phyloP scores from a whole-genome alignment of 2,113 vertebrate genomes.

The Alces alces region DNA sequence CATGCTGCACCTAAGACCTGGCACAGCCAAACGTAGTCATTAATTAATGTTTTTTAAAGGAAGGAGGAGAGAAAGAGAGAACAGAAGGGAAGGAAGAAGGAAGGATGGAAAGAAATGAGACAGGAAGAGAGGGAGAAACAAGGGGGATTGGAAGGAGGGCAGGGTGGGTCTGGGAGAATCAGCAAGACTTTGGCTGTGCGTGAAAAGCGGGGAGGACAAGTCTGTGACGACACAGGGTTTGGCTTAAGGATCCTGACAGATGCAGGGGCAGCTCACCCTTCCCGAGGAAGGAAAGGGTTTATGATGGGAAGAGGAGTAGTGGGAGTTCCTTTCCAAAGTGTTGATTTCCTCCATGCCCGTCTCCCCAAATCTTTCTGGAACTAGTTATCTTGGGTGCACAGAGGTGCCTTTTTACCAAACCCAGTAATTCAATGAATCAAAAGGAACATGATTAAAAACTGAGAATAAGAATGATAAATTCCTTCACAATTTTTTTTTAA shows the following conservation, averaged over 20 bases:
- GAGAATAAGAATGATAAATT: neutral
- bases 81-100: neutral
- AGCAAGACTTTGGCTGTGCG: neutral
- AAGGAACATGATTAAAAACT: neutral
- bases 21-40: neutral
- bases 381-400: neutral
- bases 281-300: neutral
- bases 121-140: neutral
- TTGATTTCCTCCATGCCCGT: neutral
- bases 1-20: neutral
- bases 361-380: neutral
- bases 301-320: too few species aligned
- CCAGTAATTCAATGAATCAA: neutral
- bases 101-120: neutral
- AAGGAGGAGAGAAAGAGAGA: neutral
- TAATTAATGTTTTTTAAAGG: neutral
- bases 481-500: neutral
- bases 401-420: neutral
- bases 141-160: accelerated
- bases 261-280: neutral
- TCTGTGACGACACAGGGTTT: accelerated
- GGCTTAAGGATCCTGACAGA: too few species aligned
- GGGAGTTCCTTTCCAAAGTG: neutral
- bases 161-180: neutral
- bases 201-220: neutral